Evolutionary conservation across 2,113 vertebrate genomes (phyloP), one percentile per base, ranked within the genome.

Genomic region (Brachypodius melanocephalos): DNA sequence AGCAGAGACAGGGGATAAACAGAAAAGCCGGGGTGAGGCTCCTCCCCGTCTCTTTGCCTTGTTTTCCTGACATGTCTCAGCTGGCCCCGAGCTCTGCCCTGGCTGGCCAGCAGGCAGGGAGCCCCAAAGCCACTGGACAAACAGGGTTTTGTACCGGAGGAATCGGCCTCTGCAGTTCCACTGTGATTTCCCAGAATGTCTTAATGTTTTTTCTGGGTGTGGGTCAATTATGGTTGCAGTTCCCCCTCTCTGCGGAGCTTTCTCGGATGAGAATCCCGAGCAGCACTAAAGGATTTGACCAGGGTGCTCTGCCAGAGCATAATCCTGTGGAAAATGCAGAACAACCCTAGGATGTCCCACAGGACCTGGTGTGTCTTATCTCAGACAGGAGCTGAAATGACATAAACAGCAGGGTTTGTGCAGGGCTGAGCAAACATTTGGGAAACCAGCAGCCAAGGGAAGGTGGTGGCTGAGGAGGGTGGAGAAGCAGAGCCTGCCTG

Each of bases 11-110:
- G 78, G 42, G 79, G 51, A 85, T 93, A 94, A 97, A 96, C 79
- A 96, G 95, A 74, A 49, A 54, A 85, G 63, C 54, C 38, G 8
- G 12, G 63, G 34, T 1, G 10, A 85, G 77, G 66, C 95, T 90
- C 92, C 95, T 95, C 89, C 90, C 89, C 48, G 89, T 86, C 92
- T 93, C 79, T 57, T 17, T 90, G 76, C 75, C 79, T 89, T 78
- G 91, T 96, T 96, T 93, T 96, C 83, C 86, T 90, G 93, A 97
- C 96, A 66, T 89, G 95, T 82, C 84, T 96, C 96, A 96, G 95
- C 96, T 96, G 96, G 95, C 95, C 80, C 78, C 1, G 28, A 48
- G 25, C 69, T 67, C 19, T 5, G 2, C 76, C 3, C 9, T 63
- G 93, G 78, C 94, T 10, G 6, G 94, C 95, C 93, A 94, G 94